Base-by-base conservation (phyloP, 2,113 vertebrate genomes). In the Mastomys coucha region DNA sequence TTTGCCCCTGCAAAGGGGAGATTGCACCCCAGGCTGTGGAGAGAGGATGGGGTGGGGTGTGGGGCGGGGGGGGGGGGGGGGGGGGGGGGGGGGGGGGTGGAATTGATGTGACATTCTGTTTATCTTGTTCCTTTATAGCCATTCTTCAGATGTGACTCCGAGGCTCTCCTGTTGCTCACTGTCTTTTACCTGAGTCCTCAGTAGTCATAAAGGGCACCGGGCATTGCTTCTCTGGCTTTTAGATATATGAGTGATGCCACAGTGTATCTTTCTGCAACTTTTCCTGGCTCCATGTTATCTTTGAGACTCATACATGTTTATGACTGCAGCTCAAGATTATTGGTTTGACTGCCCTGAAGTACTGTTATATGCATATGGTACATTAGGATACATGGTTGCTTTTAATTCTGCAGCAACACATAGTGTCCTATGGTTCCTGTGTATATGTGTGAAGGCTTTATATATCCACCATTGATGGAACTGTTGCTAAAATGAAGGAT, bases 381-480 rank as follows among this genome's bases (percentile, higher is more conserved):
- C 42, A 51, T 67, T 81, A 76, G 67, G n/a, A 33, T 20, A 51
- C 39, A 69, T 26, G 1, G 0, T 65, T 88, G 56, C 33, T 12
- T 58, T 91, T 85, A 77, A 12, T 10, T 88, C 36, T 33, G n/a
- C 42, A 56, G 60, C 56, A 75, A 51, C 39, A 49, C 39, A 56
- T 31, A 22, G 6, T 3, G 87, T 45, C 4, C 14, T 72, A 76
- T 49, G 19, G n/a, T 81, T 49, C 33, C 49, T 58, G 4, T 58
- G 11, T 20, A 31, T 26, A 4, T 14, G 31, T 33, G 33, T 58
- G 49, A 53, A 60, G 26, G 36, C 39, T 89, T 82, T 14, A 31
- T 26, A 22, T 39, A 3, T 0, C 73, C 19, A 49, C 33, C 42
- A 36, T 19, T 0, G 26, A 14, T 14, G 14, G 24, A 5, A 16